Conservation (phyloP, 2,113 vertebrate genomes). For the Microtus pennsylvanicus region DNA sequence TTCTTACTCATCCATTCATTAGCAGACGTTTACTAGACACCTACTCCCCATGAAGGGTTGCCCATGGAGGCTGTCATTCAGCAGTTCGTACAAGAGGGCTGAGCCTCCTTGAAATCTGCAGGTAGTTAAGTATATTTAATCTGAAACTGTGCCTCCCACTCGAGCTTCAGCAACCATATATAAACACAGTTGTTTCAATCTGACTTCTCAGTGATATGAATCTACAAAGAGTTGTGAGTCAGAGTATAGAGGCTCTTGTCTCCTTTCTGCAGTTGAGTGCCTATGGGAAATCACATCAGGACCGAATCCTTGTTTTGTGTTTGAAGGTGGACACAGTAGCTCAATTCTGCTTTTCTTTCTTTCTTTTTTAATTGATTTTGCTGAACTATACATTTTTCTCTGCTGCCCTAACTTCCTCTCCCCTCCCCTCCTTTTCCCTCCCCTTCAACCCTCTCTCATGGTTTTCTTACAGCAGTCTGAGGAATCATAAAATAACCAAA, state of each 20-base stretch:
- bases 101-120: conserved; percentile 12
- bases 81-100: conserved; percentile 23
- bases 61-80: not conserved
- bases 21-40: conserved; percentile 58
- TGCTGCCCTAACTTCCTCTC: too few relatives aligned
- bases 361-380: too few relatives aligned
- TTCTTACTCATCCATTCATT: conserved; percentile 51
- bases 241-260: not conserved
- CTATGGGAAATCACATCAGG: not conserved
- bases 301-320: not conserved
- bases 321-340: not conserved
- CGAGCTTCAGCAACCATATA: not conserved
- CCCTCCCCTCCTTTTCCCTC: too few relatives aligned
- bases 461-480: not conserved
- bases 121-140: conserved; percentile 52
- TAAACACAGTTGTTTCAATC: conserved; percentile 41
- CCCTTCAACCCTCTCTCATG: too few relatives aligned
- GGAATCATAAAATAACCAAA: not conserved
- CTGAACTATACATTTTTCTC: too few relatives aligned
- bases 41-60: conserved; percentile 28
- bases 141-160: not conserved
- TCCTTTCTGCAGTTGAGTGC: not conserved
- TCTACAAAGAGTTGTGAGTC: conserved; percentile 50
- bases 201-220: conserved; percentile 40
- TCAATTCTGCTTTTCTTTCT: not conserved